Evolutionary conservation across 2,888 invertebrate genomes (phyloP).

Genomic region (Drosophila longiperda): DNA sequence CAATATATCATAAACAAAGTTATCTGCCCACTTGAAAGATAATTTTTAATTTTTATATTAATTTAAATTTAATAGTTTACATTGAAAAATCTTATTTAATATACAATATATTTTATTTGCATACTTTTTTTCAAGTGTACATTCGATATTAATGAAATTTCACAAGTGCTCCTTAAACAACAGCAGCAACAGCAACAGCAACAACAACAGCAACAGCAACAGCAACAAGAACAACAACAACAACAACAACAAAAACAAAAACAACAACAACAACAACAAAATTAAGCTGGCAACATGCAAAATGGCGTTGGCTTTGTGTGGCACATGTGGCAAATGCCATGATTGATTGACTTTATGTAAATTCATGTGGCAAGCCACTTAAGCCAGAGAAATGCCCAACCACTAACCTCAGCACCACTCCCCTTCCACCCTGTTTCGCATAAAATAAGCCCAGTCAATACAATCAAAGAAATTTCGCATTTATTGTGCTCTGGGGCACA

Average conservation of each 20-base stretch:
- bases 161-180: constrained; percentile 58
- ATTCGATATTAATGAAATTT: constrained; percentile 76
- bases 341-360: constrained; percentile 81
- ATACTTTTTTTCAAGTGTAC: constrained; percentile 3
- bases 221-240: too few relatives aligned
- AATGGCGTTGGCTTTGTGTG: constrained; percentile 57
- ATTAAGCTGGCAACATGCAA: constrained; percentile 68
- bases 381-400: constrained; percentile 18
- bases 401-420: background rate
- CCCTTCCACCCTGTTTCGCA: background rate
- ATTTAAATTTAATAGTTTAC: background rate
- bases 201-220: background rate
- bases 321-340: constrained; percentile 59
- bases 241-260: background rate
- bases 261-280: constrained; percentile 5
- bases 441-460: constrained; percentile 16
- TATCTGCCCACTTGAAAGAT: accelerated
- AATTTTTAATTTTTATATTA: background rate
- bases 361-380: constrained; percentile 73
- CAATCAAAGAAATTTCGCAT: constrained; percentile 58
- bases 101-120: background rate
- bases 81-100: background rate
- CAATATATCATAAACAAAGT: background rate
- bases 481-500: constrained; percentile 75
- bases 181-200: background rate